phyloP scores from a whole-genome alignment of 1,140 invertebrate genomes.

The Drosophila takahashii region DNA sequence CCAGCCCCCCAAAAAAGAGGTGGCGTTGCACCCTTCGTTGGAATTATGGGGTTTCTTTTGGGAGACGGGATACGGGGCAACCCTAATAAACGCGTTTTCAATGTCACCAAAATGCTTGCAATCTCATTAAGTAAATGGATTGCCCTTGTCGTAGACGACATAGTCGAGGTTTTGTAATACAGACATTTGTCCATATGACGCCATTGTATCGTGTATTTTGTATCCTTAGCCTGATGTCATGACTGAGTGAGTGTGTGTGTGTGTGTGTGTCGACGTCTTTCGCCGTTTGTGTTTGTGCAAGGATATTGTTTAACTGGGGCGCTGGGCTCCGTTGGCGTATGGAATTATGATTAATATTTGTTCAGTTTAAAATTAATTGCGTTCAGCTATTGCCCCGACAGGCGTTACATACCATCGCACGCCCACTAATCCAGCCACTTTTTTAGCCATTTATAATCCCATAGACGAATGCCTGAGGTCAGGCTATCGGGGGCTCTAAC shows the following conservation, averaged over 20 bases:
- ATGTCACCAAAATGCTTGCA: conserved; percentile 66
- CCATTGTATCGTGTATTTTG: conserved; percentile 47
- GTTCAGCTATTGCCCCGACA: conserved; percentile 37
- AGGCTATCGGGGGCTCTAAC: conserved; percentile 15
- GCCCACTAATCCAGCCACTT: background rate
- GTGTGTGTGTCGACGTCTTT: conserved; percentile 1
- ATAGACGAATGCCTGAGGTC: conserved; percentile 23
- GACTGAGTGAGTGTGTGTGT: conserved; percentile 1
- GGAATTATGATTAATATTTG: conserved; percentile 79
- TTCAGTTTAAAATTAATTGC: conserved; percentile 77
- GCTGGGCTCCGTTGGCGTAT: conserved; percentile 32
- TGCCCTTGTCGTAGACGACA: conserved; percentile 45
- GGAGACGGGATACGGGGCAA: background rate
- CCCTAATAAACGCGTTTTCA: conserved; percentile 60
- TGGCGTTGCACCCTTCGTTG: conserved; percentile 45
- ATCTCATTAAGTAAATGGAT: conserved; percentile 80
- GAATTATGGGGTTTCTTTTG: background rate
- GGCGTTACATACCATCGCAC: conserved; percentile 22
- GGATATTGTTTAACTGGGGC: conserved; percentile 41
- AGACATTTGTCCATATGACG: conserved; percentile 72
- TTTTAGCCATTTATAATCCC: conserved; percentile 38
- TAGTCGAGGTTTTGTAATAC: conserved; percentile 61
- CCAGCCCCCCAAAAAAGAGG: conserved; percentile 1
- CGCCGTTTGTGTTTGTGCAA: background rate
- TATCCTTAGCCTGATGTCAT: conserved; percentile 31